Evolutionary conservation across 2,113 vertebrate species (phyloP).

Genomic region (Nibea coibor): DNA sequence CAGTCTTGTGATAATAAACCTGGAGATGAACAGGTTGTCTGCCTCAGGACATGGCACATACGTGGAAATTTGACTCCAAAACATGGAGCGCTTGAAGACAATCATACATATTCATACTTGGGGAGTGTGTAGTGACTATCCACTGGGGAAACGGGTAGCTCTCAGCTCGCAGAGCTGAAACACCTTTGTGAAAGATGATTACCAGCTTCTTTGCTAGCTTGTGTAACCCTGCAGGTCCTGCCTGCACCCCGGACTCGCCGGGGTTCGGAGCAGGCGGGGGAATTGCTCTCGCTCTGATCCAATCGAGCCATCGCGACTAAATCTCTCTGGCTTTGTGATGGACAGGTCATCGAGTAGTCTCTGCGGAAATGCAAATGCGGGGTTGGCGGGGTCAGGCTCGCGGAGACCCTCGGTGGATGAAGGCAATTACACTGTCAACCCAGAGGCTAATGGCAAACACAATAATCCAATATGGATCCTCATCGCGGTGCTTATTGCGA

Average conservation of each 20-base stretch:
- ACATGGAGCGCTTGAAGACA: slow-evolving; percentile 46
- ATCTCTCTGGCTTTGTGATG: slow-evolving; percentile 9
- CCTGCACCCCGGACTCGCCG: background rate
- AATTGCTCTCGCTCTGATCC: background rate
- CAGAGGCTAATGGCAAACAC: slow-evolving; percentile 64
- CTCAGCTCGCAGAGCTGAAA: slow-evolving; percentile 7
- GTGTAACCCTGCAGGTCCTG: background rate
- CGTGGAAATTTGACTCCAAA: slow-evolving; percentile 35
- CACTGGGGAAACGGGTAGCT: background rate
- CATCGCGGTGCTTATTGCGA: slow-evolving; percentile 24
- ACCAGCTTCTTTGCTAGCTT: slow-evolving; percentile 6
- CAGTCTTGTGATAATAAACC: slow-evolving; percentile 26
- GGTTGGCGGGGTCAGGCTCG: slow-evolving; percentile 26
- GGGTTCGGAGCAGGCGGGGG: background rate
- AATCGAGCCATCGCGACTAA: background rate
- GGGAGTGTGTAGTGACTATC: slow-evolving; percentile 4
- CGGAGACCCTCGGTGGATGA: slow-evolving; percentile 36
- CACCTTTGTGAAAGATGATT: slow-evolving; percentile 21
- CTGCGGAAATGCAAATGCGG: slow-evolving; percentile 46
- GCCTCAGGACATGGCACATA: slow-evolving; percentile 44
- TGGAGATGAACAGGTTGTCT: slow-evolving; percentile 33
- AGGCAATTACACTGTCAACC: slow-evolving; percentile 67
- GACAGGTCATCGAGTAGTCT: slow-evolving; percentile 19
- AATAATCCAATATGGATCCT: slow-evolving; percentile 67
- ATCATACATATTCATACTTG: slow-evolving; percentile 60